phyloP scores from a whole-genome alignment of 1,140 invertebrate species.

The Protaetia brevitarsis region DNA sequence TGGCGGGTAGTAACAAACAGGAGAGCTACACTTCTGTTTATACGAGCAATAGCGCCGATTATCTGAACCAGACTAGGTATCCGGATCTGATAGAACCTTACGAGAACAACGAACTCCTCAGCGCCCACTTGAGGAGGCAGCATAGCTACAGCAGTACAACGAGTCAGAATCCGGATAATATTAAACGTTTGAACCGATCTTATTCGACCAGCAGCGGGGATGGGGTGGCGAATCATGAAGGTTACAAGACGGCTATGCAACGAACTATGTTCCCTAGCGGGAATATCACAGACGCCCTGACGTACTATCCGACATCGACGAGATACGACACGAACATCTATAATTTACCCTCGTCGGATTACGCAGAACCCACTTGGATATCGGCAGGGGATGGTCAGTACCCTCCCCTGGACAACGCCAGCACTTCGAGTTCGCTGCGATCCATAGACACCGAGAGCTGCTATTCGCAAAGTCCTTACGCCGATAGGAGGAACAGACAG shows the following conservation, averaged over 20 bases:
- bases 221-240: slow-evolving; percentile 60
- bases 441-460: slow-evolving; percentile 58
- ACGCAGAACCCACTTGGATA: slow-evolving; percentile 58
- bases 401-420: slow-evolving; percentile 51
- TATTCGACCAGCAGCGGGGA: slow-evolving; percentile 58
- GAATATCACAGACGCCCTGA: slow-evolving; percentile 71
- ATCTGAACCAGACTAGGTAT: slow-evolving; percentile 60
- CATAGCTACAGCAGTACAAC: slow-evolving; percentile 55
- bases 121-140: slow-evolving; percentile 51
- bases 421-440: slow-evolving; percentile 56
- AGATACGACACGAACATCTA: slow-evolving; percentile 62
- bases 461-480: slow-evolving; percentile 60
- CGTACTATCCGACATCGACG: slow-evolving; percentile 70
- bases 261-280: slow-evolving; percentile 66
- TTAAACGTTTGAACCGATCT: slow-evolving; percentile 49
- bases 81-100: slow-evolving; percentile 68
- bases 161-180: slow-evolving; percentile 43
- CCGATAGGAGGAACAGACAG: slow-evolving; percentile 57
- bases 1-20: slow-evolving; percentile 66
- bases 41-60: slow-evolving; percentile 60
- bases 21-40: slow-evolving; percentile 69
- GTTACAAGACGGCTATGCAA: slow-evolving; percentile 62
- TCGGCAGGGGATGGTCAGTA: slow-evolving; percentile 55
- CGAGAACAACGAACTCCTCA: slow-evolving; percentile 54
- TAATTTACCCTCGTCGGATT: slow-evolving; percentile 56